Conservation (phyloP, 2,888 invertebrate species). For the Drosophila buzzatii region DNA sequence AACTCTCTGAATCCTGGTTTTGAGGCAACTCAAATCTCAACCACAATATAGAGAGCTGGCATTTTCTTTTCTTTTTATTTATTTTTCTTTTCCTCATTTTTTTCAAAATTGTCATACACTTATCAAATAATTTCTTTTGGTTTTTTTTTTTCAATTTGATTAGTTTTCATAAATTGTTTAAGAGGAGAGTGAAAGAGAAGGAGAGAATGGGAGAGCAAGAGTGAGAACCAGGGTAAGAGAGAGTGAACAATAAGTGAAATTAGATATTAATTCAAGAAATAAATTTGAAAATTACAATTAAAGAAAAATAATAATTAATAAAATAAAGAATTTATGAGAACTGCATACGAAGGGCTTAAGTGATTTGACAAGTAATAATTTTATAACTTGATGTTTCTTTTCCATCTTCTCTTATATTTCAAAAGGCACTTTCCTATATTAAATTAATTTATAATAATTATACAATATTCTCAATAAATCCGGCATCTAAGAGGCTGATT, state of each 20-base stretch:
- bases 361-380: too few relatives aligned
- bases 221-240: background rate
- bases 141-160: background rate
- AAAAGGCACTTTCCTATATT: background rate
- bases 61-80: conserved; percentile 4
- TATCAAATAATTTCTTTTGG: background rate
- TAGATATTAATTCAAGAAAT: background rate
- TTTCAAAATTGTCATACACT: background rate
- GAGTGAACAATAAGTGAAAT: background rate
- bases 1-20: conserved; percentile 14
- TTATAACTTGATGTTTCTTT: too few relatives aligned
- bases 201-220: background rate
- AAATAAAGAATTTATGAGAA: background rate
- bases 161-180: background rate
- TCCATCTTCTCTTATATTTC: too few relatives aligned
- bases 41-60: conserved; percentile 1
- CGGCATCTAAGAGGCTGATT: background rate
- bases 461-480: background rate
- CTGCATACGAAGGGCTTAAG: background rate
- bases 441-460: too few relatives aligned
- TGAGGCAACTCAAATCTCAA: background rate
- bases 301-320: background rate
- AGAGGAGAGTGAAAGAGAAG: background rate
- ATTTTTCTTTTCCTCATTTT: background rate
- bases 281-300: background rate